phyloP scores from a whole-genome alignment of 2,797 vertebrate genomes.

The Poeciliopsis presidionis region DNA sequence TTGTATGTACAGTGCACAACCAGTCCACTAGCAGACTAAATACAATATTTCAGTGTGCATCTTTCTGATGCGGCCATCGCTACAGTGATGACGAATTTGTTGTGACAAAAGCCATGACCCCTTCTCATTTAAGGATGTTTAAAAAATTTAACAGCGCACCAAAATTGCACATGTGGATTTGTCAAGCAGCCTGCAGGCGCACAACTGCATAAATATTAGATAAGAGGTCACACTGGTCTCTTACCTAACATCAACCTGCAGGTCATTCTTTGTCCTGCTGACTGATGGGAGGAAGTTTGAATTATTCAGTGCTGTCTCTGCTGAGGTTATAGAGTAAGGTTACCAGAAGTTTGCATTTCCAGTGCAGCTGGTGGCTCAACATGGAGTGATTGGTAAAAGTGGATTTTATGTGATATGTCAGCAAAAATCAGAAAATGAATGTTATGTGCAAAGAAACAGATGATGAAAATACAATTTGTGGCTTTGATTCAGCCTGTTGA shows the following conservation, averaged over 20 bases:
- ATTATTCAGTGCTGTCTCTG: background rate
- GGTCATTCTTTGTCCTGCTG: conserved; percentile 9
- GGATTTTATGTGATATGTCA: background rate
- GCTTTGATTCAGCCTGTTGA: background rate
- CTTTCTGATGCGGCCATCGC: background rate
- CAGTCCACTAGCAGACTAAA: background rate
- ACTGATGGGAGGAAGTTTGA: conserved; percentile 7
- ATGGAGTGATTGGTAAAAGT: background rate
- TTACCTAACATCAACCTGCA: conserved; percentile 17
- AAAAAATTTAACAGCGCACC: conserved; percentile 17
- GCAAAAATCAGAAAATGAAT: background rate
- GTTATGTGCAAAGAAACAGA: background rate
- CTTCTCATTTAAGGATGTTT: conserved; percentile 13
- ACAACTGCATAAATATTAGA: conserved; percentile 17
- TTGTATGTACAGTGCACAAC: background rate
- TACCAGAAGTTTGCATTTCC: background rate
- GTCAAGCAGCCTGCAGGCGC: background rate
- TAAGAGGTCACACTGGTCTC: conserved; percentile 9
- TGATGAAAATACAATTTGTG: background rate
- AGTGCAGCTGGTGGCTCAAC: background rate
- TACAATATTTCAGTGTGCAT: conserved; percentile 6
- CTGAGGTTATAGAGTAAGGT: conserved; percentile 2
- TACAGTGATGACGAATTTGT: background rate
- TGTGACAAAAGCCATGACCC: background rate
- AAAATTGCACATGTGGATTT: conserved; percentile 30